Evolutionary conservation across 2,113 vertebrate species (phyloP).

Genomic region (Callionymus lyra): DNA sequence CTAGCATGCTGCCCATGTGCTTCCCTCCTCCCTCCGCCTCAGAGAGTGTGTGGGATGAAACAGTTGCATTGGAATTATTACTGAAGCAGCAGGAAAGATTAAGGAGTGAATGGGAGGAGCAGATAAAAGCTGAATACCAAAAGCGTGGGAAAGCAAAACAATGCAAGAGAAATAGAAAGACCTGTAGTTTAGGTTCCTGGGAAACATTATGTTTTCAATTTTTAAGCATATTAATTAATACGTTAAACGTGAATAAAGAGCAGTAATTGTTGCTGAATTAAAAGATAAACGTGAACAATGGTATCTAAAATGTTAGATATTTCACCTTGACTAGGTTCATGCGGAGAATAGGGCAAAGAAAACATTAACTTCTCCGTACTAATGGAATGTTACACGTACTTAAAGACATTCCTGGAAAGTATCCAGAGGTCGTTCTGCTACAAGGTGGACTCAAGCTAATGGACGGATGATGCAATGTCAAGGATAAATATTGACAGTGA

Average conservation of each 20-base stretch:
- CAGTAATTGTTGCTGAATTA: no score
- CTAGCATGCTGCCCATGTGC: constrained; percentile 34
- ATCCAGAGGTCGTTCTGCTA: constrained; percentile 4
- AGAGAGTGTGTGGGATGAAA: constrained; percentile 14
- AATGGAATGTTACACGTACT: no score
- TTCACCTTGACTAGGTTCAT: no score
- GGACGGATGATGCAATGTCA: background rate
- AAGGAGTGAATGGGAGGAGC: background rate
- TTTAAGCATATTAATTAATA: no score
- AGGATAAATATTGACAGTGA: no score
- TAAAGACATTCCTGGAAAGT: constrained; percentile 17
- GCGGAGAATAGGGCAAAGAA: background rate
- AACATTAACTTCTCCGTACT: no score
- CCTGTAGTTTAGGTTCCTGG: no score
- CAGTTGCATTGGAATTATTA: constrained; percentile 33
- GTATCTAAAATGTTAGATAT: no score
- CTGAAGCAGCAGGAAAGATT: constrained; percentile 8
- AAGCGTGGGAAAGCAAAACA: background rate
- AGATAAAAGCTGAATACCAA: background rate
- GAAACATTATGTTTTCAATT: no score
- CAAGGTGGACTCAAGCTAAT: background rate
- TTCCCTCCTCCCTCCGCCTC: constrained; percentile 1
- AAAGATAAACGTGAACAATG: no score
- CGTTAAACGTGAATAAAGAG: no score
- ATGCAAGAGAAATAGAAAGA: background rate